Evolutionary conservation across 2,113 vertebrate genomes (phyloP).

Genomic region (Rhinogobius similis): DNA sequence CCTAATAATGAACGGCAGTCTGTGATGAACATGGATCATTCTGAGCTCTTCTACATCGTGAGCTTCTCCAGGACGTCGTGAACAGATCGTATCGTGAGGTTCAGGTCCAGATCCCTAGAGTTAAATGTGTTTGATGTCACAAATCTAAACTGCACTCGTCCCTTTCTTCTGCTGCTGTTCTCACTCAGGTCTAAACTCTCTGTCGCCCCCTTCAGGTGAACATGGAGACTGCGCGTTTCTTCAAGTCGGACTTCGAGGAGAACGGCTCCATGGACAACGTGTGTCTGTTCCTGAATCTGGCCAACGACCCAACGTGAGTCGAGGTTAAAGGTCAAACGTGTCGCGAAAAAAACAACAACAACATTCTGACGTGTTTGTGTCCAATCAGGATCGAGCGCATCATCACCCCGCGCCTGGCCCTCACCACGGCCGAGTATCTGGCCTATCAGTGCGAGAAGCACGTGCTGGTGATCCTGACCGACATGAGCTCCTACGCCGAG

Average conservation of each 20-base stretch:
- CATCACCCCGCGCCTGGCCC: constrained; percentile 82
- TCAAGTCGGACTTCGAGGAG: constrained; percentile 85
- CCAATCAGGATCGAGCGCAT: constrained; percentile 81
- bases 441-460: constrained; percentile 87
- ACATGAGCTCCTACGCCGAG: constrained; percentile 85
- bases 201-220: constrained; percentile 77
- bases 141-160: too few relatives aligned
- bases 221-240: constrained; percentile 86
- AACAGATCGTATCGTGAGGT: too few relatives aligned
- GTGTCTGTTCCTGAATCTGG: constrained; percentile 83
- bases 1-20: too few relatives aligned
- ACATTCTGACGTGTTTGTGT: background rate
- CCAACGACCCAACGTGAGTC: constrained; percentile 83
- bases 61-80: too few relatives aligned
- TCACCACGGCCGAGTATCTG: constrained; percentile 82
- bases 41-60: too few relatives aligned
- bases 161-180: too few relatives aligned
- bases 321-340: too few relatives aligned
- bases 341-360: too few relatives aligned
- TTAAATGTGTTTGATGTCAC: too few relatives aligned
- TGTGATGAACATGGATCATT: too few relatives aligned
- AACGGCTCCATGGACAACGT: constrained; percentile 87
- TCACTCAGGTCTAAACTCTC: too few relatives aligned
- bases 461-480: constrained; percentile 83
- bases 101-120: too few relatives aligned